A percentile compares a stretch with the other conserved stretches of the same genome.
Conservation (phyloP, 2,888 invertebrate species). For the Standfussiana lucernea region DNA sequence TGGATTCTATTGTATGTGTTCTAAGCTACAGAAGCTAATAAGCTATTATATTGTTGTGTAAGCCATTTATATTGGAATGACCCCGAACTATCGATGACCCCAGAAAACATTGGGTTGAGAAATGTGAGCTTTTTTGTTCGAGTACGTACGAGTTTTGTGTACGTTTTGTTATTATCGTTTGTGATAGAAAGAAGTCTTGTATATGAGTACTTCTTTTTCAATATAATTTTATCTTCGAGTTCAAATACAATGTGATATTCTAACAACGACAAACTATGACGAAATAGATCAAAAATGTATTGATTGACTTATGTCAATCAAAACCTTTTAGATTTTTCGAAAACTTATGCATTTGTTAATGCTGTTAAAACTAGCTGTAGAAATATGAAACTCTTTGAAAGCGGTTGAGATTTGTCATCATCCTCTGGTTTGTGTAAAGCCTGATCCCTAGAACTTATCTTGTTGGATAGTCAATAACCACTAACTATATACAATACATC, state of each 20-base stretch:
- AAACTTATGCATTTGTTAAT: neutral
- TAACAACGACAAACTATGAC: neutral
- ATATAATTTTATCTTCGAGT: neutral
- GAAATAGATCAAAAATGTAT: neutral
- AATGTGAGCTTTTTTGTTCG: constrained; percentile 47
- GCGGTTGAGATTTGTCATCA: too few species aligned
- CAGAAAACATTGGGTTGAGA: constrained; percentile 51
- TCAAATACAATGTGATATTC: neutral
- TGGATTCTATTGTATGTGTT: constrained; percentile 74
- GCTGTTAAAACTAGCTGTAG: neutral
- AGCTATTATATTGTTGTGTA: constrained; percentile 67
- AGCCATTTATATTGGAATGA: constrained; percentile 61
- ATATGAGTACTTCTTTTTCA: neutral
- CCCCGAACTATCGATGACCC: constrained; percentile 65
- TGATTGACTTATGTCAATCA: too few species aligned
- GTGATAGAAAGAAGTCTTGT: neutral
- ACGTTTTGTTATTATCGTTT: constrained; percentile 7
- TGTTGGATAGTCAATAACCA: neutral
- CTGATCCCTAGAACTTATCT: neutral
- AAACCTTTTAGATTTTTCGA: too few species aligned
- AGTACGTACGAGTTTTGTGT: too few species aligned
- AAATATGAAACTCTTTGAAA: neutral
- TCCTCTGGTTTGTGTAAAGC: neutral
- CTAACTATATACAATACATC: neutral
- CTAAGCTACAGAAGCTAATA: constrained; percentile 71